phyloP scores from a whole-genome alignment of 1,140 invertebrate species.

The Belonocnema kinseyi region DNA sequence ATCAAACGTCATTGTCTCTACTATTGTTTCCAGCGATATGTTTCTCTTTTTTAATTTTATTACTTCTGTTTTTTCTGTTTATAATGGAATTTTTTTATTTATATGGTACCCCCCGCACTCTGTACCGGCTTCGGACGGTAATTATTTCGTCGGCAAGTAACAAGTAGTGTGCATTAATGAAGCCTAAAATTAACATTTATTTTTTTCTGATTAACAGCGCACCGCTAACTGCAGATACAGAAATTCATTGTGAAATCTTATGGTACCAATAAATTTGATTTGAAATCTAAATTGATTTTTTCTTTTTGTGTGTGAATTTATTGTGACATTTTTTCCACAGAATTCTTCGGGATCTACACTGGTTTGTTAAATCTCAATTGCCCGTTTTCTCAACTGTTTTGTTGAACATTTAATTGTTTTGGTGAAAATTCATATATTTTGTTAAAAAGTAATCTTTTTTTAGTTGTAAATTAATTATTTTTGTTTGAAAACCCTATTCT shows the following conservation, averaged over 20 bases:
- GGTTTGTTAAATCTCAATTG: no score
- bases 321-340: background rate
- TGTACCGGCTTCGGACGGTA: constrained; percentile 48
- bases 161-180: constrained; percentile 46
- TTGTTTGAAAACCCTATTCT: no score
- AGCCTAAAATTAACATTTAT: constrained; percentile 55
- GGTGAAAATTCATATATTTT: no score
- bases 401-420: no score
- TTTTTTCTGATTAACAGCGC: constrained; percentile 62
- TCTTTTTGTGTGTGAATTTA: background rate
- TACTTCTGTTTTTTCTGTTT: constrained; percentile 36
- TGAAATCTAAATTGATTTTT: constrained; percentile 32
- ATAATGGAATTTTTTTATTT: constrained; percentile 32
- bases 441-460: no score
- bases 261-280: constrained; percentile 65
- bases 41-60: constrained; percentile 33
- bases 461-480: no score
- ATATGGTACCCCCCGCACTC: constrained; percentile 37
- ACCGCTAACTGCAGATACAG: constrained; percentile 63
- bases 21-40: background rate
- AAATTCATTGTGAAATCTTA: constrained; percentile 64
- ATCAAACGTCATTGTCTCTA: background rate
- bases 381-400: background rate
- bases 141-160: constrained; percentile 38
- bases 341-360: background rate